Evolutionary conservation across 1,140 invertebrate genomes (phyloP), one percentile per base, ranked within the genome.

Genomic region (Bombus balteatus): DNA sequence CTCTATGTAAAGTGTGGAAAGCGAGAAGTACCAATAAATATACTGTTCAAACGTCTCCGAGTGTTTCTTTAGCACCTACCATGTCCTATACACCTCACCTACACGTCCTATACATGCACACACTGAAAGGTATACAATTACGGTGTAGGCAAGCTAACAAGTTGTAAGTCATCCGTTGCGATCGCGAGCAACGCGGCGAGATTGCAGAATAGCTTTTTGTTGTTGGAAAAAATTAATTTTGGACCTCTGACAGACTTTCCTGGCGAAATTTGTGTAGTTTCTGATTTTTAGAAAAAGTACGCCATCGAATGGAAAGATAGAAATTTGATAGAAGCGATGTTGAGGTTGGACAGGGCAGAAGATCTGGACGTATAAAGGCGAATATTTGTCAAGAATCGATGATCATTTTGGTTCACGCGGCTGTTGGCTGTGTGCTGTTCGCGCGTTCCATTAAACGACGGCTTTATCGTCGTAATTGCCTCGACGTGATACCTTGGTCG

Each of bases 391-490:
- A 0, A 32, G 28, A n/a, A 18, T 47, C 70, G 71, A 43, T 10
- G n/a, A 43, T 43, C 71, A 32, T 32, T 43, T 73, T 8, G 28
- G 25, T 43, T 72, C 28, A 0, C 28, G 34, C 1, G 6, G 4
- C n/a, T 3, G 28, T 13, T 41, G 28, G 39, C 34, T n/a, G 71
- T 72, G 34, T 18, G 4, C 13, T 15, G 22, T 37, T 13, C 18
- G 37, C n/a, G 28, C 53, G 28, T 77, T 41, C 18, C 15, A 62
- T 62, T 65, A 41, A 77, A 32, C 25, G 57, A 65, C 37, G 37
- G 57, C 57, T 65, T 65, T 77, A 77, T 65, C 57, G 57, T 43
- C 57, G 57, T 77, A 77, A 77, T 77, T 77, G 57, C 37, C 15
- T n/a, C 37, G 57, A 65, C 75, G 62, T 28, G 75, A 77, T 77